phyloP scores from a whole-genome alignment of 2,797 vertebrate genomes.

The Chelon auratus region DNA sequence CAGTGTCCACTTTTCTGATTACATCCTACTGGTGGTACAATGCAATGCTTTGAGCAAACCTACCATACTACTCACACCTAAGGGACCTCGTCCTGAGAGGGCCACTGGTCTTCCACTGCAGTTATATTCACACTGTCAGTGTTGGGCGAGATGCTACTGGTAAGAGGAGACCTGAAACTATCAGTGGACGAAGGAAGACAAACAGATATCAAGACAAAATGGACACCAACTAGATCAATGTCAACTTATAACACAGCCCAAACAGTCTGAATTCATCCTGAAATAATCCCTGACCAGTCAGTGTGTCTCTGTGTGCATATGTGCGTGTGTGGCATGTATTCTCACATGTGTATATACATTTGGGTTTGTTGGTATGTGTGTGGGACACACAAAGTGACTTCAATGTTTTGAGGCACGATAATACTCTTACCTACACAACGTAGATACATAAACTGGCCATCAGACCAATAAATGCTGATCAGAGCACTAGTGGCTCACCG shows the following conservation, averaged over 20 bases:
- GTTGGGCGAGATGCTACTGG: constrained; percentile 74
- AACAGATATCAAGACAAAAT: constrained; percentile 79
- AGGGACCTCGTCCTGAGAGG: constrained; percentile 71
- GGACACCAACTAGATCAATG: constrained; percentile 75
- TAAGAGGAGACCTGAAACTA: constrained; percentile 75
- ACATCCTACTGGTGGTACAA: constrained; percentile 69
- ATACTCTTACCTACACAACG: constrained; percentile 79
- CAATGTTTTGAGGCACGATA: constrained; percentile 82
- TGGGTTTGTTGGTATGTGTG: constrained; percentile 69
- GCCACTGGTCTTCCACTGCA: constrained; percentile 72
- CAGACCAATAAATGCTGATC: constrained; percentile 74
- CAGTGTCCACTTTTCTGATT: constrained; percentile 72
- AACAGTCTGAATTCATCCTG: constrained; percentile 81
- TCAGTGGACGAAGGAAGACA: constrained; percentile 80
- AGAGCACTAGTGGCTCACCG: constrained; percentile 69
- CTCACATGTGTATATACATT: constrained; percentile 62
- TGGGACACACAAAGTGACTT: constrained; percentile 77
- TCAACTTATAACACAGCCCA: constrained; percentile 74
- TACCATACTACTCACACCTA: constrained; percentile 67
- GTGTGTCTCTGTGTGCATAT: constrained; percentile 50
- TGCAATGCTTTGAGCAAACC: constrained; percentile 70
- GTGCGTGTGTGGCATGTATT: constrained; percentile 29
- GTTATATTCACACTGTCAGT: constrained; percentile 73
- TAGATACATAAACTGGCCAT: constrained; percentile 68
- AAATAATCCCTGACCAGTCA: constrained; percentile 81